Evolutionary conservation across 1,140 invertebrate genomes (phyloP), one percentile per base, ranked within the genome.

Genomic region (Potamilus streckersoni): DNA sequence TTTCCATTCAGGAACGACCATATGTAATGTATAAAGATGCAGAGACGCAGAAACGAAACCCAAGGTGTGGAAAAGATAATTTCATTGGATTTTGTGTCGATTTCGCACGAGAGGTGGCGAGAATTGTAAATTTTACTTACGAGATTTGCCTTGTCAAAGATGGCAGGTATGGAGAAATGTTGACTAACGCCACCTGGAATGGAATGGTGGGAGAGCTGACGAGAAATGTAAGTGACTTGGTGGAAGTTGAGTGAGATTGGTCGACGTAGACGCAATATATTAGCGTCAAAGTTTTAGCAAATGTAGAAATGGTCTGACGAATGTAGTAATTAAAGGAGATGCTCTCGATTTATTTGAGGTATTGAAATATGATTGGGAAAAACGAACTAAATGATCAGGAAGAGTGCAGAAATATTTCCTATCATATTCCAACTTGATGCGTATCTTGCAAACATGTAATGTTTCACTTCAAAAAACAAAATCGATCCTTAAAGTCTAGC

Each of bases 151-250:
- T 98, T 27, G 97, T 98, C 0, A 94, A 95, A 1, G 97, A 99
- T 89, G 94, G 95, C 82, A 96, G 96, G 93, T 99, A 98, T 85
- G 98, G 98, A 0, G 95, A 95, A 15, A 94, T 80, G 76, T 75
- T 86, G n/a, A n/a, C 80, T 8, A 97, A 97, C 16, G 96, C 96
- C 73, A 93, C 97, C 27, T 90, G 89, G 89, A 85, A 85, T 67
- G 90, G 90, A 58, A 87, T 90, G 83, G 87, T 90, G 62, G 89
- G 89, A 31, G 89, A 89, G 74, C 92, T 99, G 73, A 94, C 98
- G 27, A 92, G 96, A 88, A 93, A 95, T 92, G 97, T 97, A 93
- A 93, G 92, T 88, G 60, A 59, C 49, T 57, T 66, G 71, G 70
- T 73, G 72, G 59, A 31, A 23, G 27, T 58, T 27, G 20, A 67